phyloP scores from a whole-genome alignment of 2,113 vertebrate genomes.

The Cyprinodon tularosa region DNA sequence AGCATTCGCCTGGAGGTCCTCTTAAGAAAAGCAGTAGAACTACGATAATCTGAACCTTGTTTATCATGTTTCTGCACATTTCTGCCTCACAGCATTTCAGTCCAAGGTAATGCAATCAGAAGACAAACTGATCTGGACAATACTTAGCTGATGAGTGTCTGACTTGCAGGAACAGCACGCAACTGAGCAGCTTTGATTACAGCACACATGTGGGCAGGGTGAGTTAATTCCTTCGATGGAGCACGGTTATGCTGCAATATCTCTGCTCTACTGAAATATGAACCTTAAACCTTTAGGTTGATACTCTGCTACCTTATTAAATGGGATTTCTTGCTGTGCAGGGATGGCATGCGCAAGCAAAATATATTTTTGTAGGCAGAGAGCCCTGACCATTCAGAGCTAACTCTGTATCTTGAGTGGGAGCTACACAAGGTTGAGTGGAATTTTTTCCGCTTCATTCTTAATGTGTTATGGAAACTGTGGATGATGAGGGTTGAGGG shows the following conservation, averaged over 20 bases:
- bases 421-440: conserved; percentile 2
- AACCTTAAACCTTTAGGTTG: background rate
- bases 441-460: conserved; percentile 26
- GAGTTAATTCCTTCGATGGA: background rate
- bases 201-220: background rate
- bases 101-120: background rate
- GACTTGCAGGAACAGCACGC: background rate
- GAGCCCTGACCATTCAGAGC: background rate
- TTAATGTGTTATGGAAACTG: conserved; percentile 25
- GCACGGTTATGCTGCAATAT: background rate
- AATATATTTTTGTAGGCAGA: background rate
- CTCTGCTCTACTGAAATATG: background rate
- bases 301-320: background rate
- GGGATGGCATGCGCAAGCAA: background rate
- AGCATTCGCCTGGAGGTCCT: background rate
- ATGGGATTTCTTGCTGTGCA: background rate
- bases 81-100: background rate
- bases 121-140: background rate
- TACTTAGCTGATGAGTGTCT: background rate
- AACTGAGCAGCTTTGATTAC: background rate
- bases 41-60: background rate
- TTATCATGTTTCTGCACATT: background rate
- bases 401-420: background rate
- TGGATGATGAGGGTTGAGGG: conserved; percentile 33
- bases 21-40: background rate